phyloP scores from a whole-genome alignment of 2,797 vertebrate species.

The Momotus momota region DNA sequence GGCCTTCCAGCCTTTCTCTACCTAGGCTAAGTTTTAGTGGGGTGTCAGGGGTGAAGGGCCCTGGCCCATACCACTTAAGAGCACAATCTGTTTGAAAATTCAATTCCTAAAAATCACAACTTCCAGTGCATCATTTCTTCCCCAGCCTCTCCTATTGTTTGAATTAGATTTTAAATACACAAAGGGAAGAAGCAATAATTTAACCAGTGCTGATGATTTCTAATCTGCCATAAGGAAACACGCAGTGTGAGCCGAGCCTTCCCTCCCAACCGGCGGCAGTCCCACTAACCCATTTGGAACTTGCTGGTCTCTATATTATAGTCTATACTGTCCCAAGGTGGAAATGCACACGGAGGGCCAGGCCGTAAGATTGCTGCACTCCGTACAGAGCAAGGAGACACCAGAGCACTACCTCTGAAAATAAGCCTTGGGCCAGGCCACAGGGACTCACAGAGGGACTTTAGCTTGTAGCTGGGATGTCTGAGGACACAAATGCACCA shows the following conservation, averaged over 20 bases:
- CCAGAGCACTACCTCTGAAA: background rate
- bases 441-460: background rate
- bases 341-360: background rate
- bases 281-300: background rate
- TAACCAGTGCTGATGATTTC: background rate
- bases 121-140: background rate
- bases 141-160: background rate
- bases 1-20: background rate
- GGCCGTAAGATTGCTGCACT: background rate
- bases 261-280: background rate
- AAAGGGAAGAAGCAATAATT: background rate
- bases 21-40: background rate
- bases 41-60: background rate
- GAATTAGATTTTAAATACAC: background rate
- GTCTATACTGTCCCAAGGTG: background rate
- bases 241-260: rapidly evolving
- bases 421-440: background rate
- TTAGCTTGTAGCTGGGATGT: background rate
- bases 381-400: background rate
- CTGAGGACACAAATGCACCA: background rate
- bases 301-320: background rate
- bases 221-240: background rate
- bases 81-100: background rate
- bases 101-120: background rate
- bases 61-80: rapidly evolving